Conservation (phyloP, 2,888 invertebrate genomes). For the Leptopilina syphax region DNA sequence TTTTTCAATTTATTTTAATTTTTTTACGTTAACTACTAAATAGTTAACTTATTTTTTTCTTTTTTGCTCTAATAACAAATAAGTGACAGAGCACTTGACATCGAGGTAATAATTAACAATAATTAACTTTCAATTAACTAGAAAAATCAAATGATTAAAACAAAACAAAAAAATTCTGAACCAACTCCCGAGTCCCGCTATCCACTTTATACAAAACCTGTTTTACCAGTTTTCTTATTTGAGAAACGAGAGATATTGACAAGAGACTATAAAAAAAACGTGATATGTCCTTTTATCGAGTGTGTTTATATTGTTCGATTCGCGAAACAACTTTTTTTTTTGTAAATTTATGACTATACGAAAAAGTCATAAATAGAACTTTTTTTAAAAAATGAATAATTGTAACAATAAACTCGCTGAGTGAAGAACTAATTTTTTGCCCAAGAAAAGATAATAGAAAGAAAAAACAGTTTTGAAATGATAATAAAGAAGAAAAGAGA, state of each 20-base stretch:
- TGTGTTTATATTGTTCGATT: neutral
- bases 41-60: neutral
- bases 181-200: constrained; percentile 2
- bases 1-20: no score
- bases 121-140: neutral
- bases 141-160: neutral
- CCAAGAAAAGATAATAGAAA: neutral
- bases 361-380: neutral
- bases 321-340: neutral
- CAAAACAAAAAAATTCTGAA: neutral
- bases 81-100: constrained; percentile 4
- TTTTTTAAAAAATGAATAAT: neutral
- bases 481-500: neutral
- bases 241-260: constrained; percentile 22
- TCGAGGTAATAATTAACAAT: neutral
- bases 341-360: neutral
- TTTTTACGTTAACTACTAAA: neutral
- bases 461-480: neutral
- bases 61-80: neutral
- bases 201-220: neutral
- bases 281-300: constrained; percentile 1
- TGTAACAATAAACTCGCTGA: neutral
- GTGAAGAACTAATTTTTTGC: constrained; percentile 4
- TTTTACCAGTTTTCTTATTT: neutral
- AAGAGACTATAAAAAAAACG: neutral